phyloP scores from a whole-genome alignment of 2,113 vertebrate species.

The Nanorana parkeri region DNA sequence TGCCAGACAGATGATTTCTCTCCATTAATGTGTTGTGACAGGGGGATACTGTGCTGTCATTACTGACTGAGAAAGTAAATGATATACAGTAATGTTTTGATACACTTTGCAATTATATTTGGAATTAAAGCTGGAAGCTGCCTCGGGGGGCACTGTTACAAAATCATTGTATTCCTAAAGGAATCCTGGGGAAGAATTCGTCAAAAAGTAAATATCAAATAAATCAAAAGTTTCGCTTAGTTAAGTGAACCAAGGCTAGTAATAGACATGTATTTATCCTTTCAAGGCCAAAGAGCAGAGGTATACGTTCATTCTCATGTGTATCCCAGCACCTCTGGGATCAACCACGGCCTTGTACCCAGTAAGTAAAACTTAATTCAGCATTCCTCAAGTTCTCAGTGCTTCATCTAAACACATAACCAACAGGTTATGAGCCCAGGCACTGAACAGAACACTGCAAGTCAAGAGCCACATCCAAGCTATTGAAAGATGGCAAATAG shows the following conservation, averaged over 20 bases:
- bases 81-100: slow-evolving; percentile 22
- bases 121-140: slow-evolving; percentile 8
- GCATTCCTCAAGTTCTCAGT: no score
- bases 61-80: slow-evolving; percentile 34
- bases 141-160: neutral
- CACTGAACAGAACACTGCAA: no score
- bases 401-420: no score
- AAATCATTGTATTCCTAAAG: neutral
- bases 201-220: neutral
- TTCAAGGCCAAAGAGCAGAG: no score
- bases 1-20: slow-evolving; percentile 40
- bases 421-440: no score
- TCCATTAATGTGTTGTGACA: slow-evolving; percentile 44
- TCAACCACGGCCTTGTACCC: no score
- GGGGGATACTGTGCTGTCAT: slow-evolving; percentile 45
- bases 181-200: neutral
- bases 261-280: no score
- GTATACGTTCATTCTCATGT: no score
- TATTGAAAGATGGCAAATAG: no score
- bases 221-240: neutral
- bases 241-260: neutral
- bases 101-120: slow-evolving; percentile 23
- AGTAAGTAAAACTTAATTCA: no score
- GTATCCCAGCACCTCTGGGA: no score
- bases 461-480: no score